Base-by-base conservation (phyloP, 2,113 vertebrate species). In the Murina feae region DNA sequence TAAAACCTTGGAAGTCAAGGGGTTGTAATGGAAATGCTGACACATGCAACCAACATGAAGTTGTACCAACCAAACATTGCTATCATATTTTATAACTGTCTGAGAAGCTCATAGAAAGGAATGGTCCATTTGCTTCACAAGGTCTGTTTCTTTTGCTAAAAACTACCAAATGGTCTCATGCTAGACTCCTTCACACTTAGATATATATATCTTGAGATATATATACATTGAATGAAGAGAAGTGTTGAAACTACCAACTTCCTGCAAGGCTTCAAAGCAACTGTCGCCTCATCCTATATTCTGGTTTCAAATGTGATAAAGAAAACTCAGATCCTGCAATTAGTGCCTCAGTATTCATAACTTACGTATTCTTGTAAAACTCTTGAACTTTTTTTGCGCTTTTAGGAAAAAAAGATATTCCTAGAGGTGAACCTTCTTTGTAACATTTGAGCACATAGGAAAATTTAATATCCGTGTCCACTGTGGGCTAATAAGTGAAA, bases 1-100 rank as follows among this genome's bases (percentile, higher is more conserved):
- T 95, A 97, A 98, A 98, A 86, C 89, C 94, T 96, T 97, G 93
- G 88, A 96, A 97, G 94, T 83, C 95, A 97, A 96, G 93, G 74
- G 79, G 96, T 97, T 94, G 94, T 97, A 97, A 97, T 98, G 97
- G 96, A 97, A 98, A 97, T 81, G 94, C 95, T 98, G 98, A 98
- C 97, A 98, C 96, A 96, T 21, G 28, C 75, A 94, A 89, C 4
- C 17, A 90, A 96, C 53, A 2, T 63, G 39, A 94, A 97, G 95
- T 90, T 91, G 92, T 91, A 93, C 86, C 87, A 84, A 95, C 72
- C n/a, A 44, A 97, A 85, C 92, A 89, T 91, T 1, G 1, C 95
- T 95, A 53, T 39, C 95, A 94, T 96, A 92, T 92, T 97, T 96
- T 97, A 94, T 81, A 98, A 88, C 92, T 97, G 96, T 97, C 96